phyloP scores from a whole-genome alignment of 2,888 invertebrate species.

The Apamea epomidion region DNA sequence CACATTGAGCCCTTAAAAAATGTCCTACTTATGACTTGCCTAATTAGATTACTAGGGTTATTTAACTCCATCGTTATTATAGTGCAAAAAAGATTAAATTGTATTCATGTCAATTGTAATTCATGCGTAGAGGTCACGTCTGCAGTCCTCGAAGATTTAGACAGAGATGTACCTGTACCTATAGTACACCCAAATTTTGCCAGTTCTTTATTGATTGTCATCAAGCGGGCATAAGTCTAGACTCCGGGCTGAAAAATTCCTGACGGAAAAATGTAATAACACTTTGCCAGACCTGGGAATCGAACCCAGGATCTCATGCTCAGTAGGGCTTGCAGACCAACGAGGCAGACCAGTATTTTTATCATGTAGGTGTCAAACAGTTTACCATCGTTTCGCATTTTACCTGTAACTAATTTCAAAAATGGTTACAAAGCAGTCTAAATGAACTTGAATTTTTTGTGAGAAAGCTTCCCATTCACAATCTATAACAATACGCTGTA shows the following conservation, averaged over 20 bases:
- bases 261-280: no score
- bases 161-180: no score
- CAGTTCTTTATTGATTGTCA: no score
- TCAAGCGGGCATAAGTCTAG: no score
- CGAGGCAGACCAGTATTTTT: no score
- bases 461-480: background rate
- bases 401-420: background rate
- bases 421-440: background rate
- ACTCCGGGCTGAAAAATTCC: no score
- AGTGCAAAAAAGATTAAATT: background rate
- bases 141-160: no score
- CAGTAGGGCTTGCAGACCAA: no score
- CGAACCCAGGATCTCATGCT: no score
- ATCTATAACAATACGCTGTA: conserved; percentile 4
- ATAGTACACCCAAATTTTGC: no score
- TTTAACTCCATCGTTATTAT: background rate
- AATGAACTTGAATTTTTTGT: background rate
- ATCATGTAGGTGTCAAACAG: background rate
- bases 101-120: background rate
- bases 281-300: no score
- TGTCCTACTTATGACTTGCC: background rate
- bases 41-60: background rate
- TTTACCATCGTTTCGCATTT: background rate
- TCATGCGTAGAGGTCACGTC: background rate
- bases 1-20: conserved; percentile 31